phyloP scores from a whole-genome alignment of 2,888 invertebrate genomes.

The Hofmannophila pseudospretella region DNA sequence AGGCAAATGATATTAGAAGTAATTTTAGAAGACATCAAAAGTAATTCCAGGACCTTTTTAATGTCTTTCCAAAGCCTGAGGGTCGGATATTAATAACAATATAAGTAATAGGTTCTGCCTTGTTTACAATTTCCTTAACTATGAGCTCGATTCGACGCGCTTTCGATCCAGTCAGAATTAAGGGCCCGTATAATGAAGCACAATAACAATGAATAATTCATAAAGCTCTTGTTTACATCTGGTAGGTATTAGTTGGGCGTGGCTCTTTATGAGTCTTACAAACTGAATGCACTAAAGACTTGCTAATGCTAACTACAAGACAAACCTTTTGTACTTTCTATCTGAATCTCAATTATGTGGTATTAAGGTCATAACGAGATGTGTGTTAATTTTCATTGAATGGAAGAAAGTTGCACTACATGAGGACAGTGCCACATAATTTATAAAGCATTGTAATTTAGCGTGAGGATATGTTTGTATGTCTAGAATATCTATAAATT shows the following conservation, averaged over 20 bases:
- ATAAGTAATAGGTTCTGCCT: neutral
- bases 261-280: slow-evolving; percentile 8
- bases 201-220: slow-evolving; percentile 48
- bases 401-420: slow-evolving; percentile 20
- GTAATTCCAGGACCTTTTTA: slow-evolving; percentile 18
- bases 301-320: slow-evolving; percentile 12
- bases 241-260: slow-evolving; percentile 30
- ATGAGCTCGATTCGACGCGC: slow-evolving; percentile 41
- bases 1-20: slow-evolving; percentile 9
- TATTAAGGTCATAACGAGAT: slow-evolving; percentile 20
- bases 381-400: slow-evolving; percentile 24
- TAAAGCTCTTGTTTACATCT: slow-evolving; percentile 35
- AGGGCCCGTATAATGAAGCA: slow-evolving; percentile 33
- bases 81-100: slow-evolving; percentile 15
- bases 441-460: no score
- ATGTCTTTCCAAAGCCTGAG: slow-evolving; percentile 12
- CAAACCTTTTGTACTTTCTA: slow-evolving; percentile 9
- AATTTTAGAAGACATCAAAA: slow-evolving; percentile 13
- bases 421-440: slow-evolving; percentile 9
- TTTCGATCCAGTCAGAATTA: slow-evolving; percentile 42
- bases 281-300: slow-evolving; percentile 2
- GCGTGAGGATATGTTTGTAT: no score
- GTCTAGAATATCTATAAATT: no score
- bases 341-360: slow-evolving; percentile 13
- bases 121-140: slow-evolving; percentile 17